Evolutionary conservation across 2,113 vertebrate genomes (phyloP).

Genomic region (Felis chaus): DNA sequence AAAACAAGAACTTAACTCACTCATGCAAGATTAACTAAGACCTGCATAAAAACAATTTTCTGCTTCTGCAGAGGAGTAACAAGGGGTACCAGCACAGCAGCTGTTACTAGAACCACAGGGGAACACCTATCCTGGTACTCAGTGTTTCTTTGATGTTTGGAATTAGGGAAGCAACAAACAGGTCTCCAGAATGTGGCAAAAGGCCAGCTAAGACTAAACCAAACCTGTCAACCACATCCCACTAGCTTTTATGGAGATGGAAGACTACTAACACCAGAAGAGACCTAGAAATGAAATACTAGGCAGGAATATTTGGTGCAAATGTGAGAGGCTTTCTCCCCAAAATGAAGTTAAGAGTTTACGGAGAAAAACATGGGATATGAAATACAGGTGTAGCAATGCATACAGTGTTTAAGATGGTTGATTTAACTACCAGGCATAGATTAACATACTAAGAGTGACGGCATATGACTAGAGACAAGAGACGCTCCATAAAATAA

Average conservation of each 20-base stretch:
- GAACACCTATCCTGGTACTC: not conserved
- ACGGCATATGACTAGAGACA: not conserved
- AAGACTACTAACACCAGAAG: not conserved
- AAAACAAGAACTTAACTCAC: not conserved
- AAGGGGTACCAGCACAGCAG: not conserved
- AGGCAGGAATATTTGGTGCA: not conserved
- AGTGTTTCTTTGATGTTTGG: not conserved
- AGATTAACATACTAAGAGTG: not conserved
- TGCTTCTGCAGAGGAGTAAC: not conserved
- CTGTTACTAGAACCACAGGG: not conserved
- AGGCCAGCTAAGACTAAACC: not conserved
- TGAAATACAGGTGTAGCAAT: not conserved
- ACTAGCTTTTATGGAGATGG: not conserved
- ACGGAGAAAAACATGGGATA: not conserved
- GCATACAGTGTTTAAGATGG: not conserved
- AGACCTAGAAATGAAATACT: not conserved
- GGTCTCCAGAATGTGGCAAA: not conserved
- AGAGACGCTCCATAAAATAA: not conserved
- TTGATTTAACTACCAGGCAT: not conserved
- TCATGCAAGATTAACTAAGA: not conserved
- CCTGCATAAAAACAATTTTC: not conserved
- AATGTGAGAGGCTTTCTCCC: not conserved
- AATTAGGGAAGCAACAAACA: not conserved
- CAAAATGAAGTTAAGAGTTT: not conserved
- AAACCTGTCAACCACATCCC: not conserved